Evolutionary conservation across 1,140 invertebrate species (phyloP).

Genomic region (Nomia melanderi): DNA sequence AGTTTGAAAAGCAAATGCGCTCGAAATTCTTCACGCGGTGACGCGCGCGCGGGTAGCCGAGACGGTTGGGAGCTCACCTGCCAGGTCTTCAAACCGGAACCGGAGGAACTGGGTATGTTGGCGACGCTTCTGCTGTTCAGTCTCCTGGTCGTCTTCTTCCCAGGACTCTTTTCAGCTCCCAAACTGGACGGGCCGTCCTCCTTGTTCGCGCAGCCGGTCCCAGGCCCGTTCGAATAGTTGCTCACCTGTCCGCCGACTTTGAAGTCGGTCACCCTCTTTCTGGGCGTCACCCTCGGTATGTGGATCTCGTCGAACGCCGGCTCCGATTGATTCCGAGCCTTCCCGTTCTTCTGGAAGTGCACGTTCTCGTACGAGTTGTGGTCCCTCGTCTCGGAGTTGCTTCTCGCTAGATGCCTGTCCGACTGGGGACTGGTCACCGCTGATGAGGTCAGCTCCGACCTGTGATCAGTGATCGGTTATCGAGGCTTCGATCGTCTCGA

Average conservation of each 20-base stretch:
- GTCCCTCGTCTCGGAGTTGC: conserved; percentile 57
- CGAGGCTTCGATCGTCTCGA: too few relatives aligned
- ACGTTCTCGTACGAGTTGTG: conserved; percentile 69
- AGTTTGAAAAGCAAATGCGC: too few relatives aligned
- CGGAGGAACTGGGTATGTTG: conserved; percentile 71
- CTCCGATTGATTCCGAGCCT: conserved; percentile 49
- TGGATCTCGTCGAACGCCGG: conserved; percentile 72
- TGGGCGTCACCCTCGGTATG: conserved; percentile 71
- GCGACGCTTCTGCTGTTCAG: conserved; percentile 71
- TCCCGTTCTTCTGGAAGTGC: conserved; percentile 63
- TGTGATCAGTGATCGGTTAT: too few relatives aligned
- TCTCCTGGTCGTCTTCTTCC: conserved; percentile 63
- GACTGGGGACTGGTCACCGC: conserved; percentile 46
- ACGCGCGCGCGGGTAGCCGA: too few relatives aligned
- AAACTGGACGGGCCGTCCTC: conserved; percentile 70
- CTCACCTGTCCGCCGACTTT: conserved; percentile 73
- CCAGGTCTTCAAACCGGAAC: conserved; percentile 64
- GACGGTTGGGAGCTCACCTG: conserved; percentile 61
- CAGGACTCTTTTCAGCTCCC: conserved; percentile 63
- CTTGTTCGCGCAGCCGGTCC: conserved; percentile 48
- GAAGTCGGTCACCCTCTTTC: conserved; percentile 70
- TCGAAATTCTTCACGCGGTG: too few relatives aligned
- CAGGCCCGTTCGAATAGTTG: conserved; percentile 53
- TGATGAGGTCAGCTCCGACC: conserved; percentile 38
- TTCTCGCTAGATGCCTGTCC: conserved; percentile 56